phyloP scores from a whole-genome alignment of 2,888 invertebrate genomes.

The Euproctis similis region DNA sequence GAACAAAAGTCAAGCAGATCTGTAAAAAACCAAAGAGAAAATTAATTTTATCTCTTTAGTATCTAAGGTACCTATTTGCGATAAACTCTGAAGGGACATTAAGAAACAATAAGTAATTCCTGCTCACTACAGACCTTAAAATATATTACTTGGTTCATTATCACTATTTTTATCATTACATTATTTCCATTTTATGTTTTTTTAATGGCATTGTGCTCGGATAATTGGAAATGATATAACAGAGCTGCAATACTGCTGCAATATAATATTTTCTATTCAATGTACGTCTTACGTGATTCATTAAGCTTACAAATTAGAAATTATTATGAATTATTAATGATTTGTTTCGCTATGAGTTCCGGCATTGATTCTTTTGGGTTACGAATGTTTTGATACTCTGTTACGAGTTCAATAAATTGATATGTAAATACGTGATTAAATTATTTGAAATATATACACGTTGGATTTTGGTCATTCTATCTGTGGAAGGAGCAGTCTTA shows the following conservation, averaged over 20 bases:
- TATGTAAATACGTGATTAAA: conserved; percentile 22
- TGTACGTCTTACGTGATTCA: conserved; percentile 35
- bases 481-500: conserved; percentile 4
- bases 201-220: too few species aligned
- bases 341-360: conserved; percentile 46
- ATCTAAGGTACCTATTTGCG: too few species aligned
- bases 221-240: too few species aligned
- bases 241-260: not conserved
- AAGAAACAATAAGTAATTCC: too few species aligned
- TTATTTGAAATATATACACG: conserved; percentile 12
- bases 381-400: conserved; percentile 19
- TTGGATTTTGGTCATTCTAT: conserved; percentile 14
- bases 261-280: conserved; percentile 17
- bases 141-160: too few species aligned
- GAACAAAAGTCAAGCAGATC: too few species aligned
- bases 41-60: too few species aligned
- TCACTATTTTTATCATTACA: too few species aligned
- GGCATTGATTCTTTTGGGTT: conserved; percentile 38
- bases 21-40: too few species aligned
- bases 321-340: conserved; percentile 44
- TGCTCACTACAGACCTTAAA: too few species aligned
- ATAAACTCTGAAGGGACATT: too few species aligned
- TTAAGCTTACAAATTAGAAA: conserved; percentile 38
- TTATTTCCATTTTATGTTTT: too few species aligned
- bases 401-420: conserved; percentile 14